These are phyloP conservation scores for Drosophila ohnishii DNA, from an alignment of 1,140 invertebrate species.

Conservation along the genomic window DNA sequence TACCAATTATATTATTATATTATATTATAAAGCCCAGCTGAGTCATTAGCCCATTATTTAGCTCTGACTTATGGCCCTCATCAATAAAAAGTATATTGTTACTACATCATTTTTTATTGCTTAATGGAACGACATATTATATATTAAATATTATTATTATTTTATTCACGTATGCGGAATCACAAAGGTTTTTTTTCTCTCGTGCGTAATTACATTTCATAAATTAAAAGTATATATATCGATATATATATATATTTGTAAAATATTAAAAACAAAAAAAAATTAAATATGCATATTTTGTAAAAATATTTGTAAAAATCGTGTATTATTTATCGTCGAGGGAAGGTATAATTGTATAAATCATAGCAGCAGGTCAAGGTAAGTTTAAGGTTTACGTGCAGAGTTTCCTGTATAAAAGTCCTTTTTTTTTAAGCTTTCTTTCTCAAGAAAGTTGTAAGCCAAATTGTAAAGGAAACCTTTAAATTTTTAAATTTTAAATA, in stretches of 20 bases:
- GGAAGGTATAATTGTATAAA: background rate
- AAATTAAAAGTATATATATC: conserved; percentile 47
- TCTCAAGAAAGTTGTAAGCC: background rate
- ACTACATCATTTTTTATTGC: conserved; percentile 44
- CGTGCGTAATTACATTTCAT: conserved; percentile 51
- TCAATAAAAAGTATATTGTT: conserved; percentile 29
- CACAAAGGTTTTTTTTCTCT: conserved; percentile 50
- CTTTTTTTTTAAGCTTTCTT: background rate
- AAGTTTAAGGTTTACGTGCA: background rate
- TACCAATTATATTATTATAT: conserved; percentile 6
- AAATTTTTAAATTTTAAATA: background rate
- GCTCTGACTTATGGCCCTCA: conserved; percentile 9
- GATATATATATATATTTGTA: conserved; percentile 32
- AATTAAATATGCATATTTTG: conserved; percentile 46
- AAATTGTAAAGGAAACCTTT: background rate
- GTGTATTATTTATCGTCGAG: conserved; percentile 38
- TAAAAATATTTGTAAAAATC: conserved; percentile 52
- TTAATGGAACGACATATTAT: conserved; percentile 46
- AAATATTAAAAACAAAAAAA: conserved; percentile 53
- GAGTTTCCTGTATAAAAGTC: background rate
- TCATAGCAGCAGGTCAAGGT: background rate
- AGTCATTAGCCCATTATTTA: conserved; percentile 35
- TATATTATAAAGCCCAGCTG: conserved; percentile 17
- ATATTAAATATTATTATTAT: conserved; percentile 17
- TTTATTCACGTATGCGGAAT: conserved; percentile 46